Conservation (phyloP, 2,113 vertebrate species). For the Lasiurus cinereus region DNA sequence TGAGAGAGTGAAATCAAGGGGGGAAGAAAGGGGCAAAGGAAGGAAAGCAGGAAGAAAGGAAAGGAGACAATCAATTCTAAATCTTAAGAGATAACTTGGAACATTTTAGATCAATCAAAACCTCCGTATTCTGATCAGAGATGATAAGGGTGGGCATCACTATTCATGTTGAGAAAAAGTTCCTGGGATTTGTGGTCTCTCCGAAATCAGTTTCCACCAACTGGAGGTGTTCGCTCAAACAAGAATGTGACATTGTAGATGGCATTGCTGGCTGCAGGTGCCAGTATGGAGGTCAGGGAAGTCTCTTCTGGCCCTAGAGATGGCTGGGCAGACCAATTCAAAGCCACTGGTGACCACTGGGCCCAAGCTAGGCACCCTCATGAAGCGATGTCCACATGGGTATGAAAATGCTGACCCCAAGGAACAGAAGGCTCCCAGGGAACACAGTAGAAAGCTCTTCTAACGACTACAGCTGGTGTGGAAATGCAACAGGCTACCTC, state of each 20-base stretch:
- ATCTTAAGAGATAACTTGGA: not conserved
- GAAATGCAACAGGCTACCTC: not conserved
- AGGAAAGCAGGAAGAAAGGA: not conserved
- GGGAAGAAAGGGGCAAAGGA: fast-evolving
- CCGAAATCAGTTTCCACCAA: not conserved
- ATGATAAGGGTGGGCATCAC: not conserved
- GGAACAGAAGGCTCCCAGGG: not conserved
- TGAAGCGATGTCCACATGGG: not conserved
- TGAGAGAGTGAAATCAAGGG: not conserved
- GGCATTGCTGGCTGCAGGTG: not conserved
- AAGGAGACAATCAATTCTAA: not conserved
- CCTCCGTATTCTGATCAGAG: not conserved
- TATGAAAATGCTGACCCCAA: not conserved
- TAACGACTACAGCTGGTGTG: not conserved
- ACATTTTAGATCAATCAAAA: conserved; percentile 4
- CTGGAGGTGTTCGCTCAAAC: not conserved
- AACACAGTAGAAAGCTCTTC: not conserved
- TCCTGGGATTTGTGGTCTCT: not conserved
- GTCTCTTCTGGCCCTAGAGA: not conserved
- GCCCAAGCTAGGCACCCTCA: fast-evolving
- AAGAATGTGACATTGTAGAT: not conserved
- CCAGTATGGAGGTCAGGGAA: not conserved
- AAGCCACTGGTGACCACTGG: not conserved
- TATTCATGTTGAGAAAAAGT: not conserved
- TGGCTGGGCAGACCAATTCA: not conserved